Evolutionary conservation across 2,888 invertebrate species (phyloP).

Genomic region (Argyresthia albistria): DNA sequence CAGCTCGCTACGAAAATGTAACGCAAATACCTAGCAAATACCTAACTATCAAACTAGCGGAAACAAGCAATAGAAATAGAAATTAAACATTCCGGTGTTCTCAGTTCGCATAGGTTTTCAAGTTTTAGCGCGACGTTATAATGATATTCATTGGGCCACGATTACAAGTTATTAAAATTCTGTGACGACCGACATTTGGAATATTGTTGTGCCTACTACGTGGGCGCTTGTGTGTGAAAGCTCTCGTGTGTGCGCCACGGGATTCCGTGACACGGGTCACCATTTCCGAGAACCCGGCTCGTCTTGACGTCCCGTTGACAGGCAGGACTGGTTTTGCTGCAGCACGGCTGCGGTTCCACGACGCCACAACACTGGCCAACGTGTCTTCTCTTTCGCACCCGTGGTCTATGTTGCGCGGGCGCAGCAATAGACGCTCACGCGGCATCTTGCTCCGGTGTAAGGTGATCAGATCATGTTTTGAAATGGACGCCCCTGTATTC

Average conservation of each 20-base stretch:
- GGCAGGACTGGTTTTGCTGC: constrained; percentile 65
- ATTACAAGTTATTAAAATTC: constrained; percentile 29
- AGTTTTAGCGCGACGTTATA: not conserved
- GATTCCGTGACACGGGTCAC: constrained; percentile 73
- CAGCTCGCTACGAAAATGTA: constrained; percentile 10
- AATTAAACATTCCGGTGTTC: not conserved
- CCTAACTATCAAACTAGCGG: not conserved
- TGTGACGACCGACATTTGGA: constrained; percentile 30
- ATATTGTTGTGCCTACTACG: constrained; percentile 9
- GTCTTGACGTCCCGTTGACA: constrained; percentile 71
- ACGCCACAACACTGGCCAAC: constrained; percentile 52
- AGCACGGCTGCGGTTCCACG: constrained; percentile 34
- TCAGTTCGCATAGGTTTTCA: not conserved
- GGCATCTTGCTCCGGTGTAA: constrained; percentile 55
- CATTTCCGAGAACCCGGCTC: constrained; percentile 67
- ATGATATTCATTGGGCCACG: constrained; percentile 7
- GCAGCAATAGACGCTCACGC: constrained; percentile 61
- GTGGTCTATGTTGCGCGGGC: constrained; percentile 17
- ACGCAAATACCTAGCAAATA: not conserved
- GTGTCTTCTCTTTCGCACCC: constrained; percentile 35
- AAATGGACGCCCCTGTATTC: constrained; percentile 52
- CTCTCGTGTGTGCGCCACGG: constrained; percentile 48
- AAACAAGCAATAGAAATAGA: not conserved
- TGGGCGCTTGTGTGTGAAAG: constrained; percentile 21
- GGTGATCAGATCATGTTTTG: constrained; percentile 58